Base-by-base conservation (phyloP, 2,113 vertebrate genomes). In the Perca schrenkii region DNA sequence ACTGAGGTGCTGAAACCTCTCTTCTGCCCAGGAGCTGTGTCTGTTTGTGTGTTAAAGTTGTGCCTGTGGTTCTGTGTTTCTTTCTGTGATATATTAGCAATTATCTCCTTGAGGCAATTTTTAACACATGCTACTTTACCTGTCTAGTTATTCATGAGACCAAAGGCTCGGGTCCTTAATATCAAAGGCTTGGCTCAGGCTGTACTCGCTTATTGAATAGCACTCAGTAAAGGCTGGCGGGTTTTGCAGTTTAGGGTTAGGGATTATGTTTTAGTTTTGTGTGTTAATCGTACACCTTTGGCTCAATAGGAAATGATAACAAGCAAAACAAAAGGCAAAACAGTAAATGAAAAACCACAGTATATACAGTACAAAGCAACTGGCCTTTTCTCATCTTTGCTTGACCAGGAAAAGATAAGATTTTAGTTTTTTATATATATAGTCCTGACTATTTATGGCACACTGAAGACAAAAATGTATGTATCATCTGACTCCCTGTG, bases 1-100 rank as follows among this genome's bases (percentile, higher is more conserved):
- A 89, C 83, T 85, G 43, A 91, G 79, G 76, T 91, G 93, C 79
- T 83, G 86, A 92, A 91, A 91, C 80, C 66, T 78, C 66, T 50
- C 58, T 22, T 60, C 50, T 65, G 60, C 86, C 86, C 61, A 5
- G 34, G 47, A 82, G 91, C 69, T 34, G 60, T 80, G 58, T 74
- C 52, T 46, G 77, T 85, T 57, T 57, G 31, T 80, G 58, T 71
- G 80, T 80, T 56, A 79, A 85, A 68, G 74, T 46, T 25, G 56
- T 46, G 46, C 79, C 60, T 77, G 79, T 62, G 40, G 66, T 43
- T 74, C 58, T 71, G 66, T 52, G 77, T 58, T 56, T 80, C 46
- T 74, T 53, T 64, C 81, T 73, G 40, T 81, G 76, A 91, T 77
- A 73, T 81, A 65, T 79, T 75, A 63, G 82, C 79, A 67, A 69